These are phyloP conservation scores for Tethea ocularis DNA, from an alignment of 2,888 invertebrate genomes.

Conservation along the genomic window DNA sequence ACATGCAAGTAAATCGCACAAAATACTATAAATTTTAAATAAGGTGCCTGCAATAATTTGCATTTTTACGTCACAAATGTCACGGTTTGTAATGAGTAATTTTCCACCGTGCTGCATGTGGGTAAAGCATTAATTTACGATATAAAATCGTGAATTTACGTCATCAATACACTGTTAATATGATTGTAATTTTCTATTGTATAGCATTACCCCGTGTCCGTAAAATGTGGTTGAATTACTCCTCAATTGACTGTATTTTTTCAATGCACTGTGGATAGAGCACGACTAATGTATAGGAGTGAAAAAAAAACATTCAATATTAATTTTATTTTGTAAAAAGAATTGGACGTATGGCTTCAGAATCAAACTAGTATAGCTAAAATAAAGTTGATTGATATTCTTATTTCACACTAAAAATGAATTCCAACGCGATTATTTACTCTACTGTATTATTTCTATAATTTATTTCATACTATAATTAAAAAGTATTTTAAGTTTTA, in stretches of 20 bases:
- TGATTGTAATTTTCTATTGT: neutral
- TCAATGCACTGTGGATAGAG: slow-evolving; percentile 69
- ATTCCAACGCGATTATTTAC: slow-evolving; percentile 54
- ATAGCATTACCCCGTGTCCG: neutral
- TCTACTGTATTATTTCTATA: slow-evolving; percentile 60
- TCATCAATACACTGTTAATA: neutral
- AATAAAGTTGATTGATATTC: slow-evolving; percentile 34
- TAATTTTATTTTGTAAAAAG: slow-evolving; percentile 30
- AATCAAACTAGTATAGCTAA: slow-evolving; percentile 39
- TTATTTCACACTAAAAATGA: slow-evolving; percentile 38
- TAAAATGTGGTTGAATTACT: slow-evolving; percentile 26
- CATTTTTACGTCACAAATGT: slow-evolving; percentile 68
- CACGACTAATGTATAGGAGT: slow-evolving; percentile 49
- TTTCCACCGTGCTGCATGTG: slow-evolving; percentile 21
- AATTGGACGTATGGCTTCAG: slow-evolving; percentile 33
- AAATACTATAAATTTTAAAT: slow-evolving; percentile 50
- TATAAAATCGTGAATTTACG: neutral
- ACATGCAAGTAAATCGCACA: slow-evolving; percentile 63
- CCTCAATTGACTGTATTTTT: slow-evolving; percentile 37
- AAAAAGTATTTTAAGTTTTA: slow-evolving; percentile 56
- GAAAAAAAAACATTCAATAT: slow-evolving; percentile 34
- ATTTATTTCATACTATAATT: slow-evolving; percentile 69
- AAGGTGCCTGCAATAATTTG: slow-evolving; percentile 60
- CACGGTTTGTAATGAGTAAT: slow-evolving; percentile 41
- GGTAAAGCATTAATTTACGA: slow-evolving; percentile 6